phyloP scores from a whole-genome alignment of 1,140 invertebrate species.

The Drosophila pachea region DNA sequence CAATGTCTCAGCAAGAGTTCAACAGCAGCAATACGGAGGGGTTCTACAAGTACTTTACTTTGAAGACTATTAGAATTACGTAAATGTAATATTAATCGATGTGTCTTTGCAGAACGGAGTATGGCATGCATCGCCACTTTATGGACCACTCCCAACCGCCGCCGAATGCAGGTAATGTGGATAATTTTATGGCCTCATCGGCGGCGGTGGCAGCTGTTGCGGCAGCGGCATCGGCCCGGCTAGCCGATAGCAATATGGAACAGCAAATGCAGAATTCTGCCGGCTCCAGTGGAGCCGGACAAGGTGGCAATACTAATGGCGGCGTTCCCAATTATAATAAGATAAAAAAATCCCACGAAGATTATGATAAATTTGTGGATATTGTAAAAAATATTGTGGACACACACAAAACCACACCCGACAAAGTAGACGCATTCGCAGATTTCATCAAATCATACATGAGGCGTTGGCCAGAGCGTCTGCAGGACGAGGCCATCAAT shows the following conservation, averaged over 20 bases:
- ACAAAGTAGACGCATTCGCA: conserved; percentile 74
- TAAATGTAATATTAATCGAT: background rate
- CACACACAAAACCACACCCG: conserved; percentile 72
- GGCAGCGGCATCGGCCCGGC: conserved; percentile 65
- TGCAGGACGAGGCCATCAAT: conserved; percentile 77
- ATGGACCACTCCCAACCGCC: conserved; percentile 77
- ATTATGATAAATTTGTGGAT: conserved; percentile 77
- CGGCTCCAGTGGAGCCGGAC: conserved; percentile 56
- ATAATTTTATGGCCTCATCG: conserved; percentile 76
- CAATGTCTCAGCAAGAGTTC: conserved; percentile 79
- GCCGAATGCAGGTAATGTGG: conserved; percentile 70
- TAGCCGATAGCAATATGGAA: conserved; percentile 73
- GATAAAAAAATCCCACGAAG: conserved; percentile 76
- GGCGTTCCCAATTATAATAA: conserved; percentile 75
- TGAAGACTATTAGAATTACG: background rate
- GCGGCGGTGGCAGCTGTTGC: conserved; percentile 75
- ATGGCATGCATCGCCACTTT: conserved; percentile 78
- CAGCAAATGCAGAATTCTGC: conserved; percentile 67
- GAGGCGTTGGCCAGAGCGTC: conserved; percentile 73
- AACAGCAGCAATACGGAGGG: conserved; percentile 78
- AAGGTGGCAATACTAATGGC: conserved; percentile 69
- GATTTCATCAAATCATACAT: conserved; percentile 77
- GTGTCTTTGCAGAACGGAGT: conserved; percentile 65
- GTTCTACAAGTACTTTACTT: conserved; percentile 67
- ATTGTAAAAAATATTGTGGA: conserved; percentile 78